These are phyloP conservation scores for Neoarius graeffei DNA, from an alignment of 2,113 vertebrate species.

Conservation along the genomic window DNA sequence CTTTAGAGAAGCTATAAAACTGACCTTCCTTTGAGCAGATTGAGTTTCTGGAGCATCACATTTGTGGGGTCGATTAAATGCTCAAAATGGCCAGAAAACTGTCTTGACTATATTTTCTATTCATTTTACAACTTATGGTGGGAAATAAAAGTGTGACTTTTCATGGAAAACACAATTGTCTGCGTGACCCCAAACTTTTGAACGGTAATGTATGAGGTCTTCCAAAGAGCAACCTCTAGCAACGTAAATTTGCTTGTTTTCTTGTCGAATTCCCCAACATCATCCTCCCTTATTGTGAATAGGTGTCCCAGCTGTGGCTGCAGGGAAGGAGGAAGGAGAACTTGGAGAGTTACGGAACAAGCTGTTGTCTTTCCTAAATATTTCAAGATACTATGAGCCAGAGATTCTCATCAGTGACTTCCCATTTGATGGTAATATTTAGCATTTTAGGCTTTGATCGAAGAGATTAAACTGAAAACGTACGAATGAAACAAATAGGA, in stretches of 20 bases:
- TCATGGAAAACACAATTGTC: too few relatives aligned
- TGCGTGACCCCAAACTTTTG: too few relatives aligned
- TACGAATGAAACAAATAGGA: background rate
- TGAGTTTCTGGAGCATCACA: too few relatives aligned
- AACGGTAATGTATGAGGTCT: background rate
- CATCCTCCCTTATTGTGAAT: background rate
- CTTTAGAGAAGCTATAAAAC: too few relatives aligned
- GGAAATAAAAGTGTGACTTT: too few relatives aligned
- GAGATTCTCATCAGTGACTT: slow-evolving; percentile 92
- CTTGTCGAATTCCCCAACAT: background rate
- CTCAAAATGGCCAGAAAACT: too few relatives aligned
- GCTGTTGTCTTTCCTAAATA: slow-evolving; percentile 86
- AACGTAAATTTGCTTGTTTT: background rate
- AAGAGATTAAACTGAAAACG: background rate
- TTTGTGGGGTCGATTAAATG: too few relatives aligned
- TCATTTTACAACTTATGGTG: too few relatives aligned
- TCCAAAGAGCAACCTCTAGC: background rate
- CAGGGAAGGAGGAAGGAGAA: slow-evolving; percentile 86
- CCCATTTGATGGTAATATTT: slow-evolving; percentile 89
- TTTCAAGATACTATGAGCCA: slow-evolving; percentile 88
- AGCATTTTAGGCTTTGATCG: background rate
- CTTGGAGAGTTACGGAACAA: slow-evolving; percentile 88
- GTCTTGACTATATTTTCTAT: too few relatives aligned
- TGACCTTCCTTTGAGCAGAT: too few relatives aligned
- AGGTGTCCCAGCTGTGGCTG: slow-evolving; percentile 77